Conservation (phyloP, 2,797 vertebrate genomes). For the Pempheris klunzingeri region DNA sequence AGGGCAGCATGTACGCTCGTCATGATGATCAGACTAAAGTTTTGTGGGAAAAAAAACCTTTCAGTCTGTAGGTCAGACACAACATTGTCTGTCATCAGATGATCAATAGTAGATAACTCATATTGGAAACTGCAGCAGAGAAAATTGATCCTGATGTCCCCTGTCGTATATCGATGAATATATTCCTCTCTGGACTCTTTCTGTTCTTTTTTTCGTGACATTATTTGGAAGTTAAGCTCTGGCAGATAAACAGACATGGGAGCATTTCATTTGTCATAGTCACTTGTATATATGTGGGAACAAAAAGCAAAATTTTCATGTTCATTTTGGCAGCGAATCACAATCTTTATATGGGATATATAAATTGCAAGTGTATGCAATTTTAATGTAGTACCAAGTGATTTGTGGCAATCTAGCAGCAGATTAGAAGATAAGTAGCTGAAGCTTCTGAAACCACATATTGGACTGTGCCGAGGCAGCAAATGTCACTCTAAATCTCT, state of each 20-base stretch:
- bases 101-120: slow-evolving; percentile 6
- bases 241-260: not conserved
- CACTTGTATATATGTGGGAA: too few species aligned
- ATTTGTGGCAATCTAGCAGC: too few species aligned
- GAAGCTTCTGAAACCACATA: not conserved
- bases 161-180: not conserved
- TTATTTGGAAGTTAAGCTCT: not conserved
- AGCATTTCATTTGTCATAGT: not conserved
- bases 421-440: too few species aligned
- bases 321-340: not conserved
- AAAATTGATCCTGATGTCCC: not conserved
- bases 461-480: too few species aligned
- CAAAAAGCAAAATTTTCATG: too few species aligned
- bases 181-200: not conserved
- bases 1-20: slow-evolving; percentile 28
- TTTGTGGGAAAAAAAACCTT: slow-evolving; percentile 2
- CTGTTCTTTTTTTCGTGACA: not conserved
- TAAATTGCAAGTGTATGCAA: not conserved
- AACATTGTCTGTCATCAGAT: not conserved
- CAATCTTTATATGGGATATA: not conserved
- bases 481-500: too few species aligned
- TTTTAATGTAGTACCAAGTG: not conserved
- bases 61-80: not conserved
- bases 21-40: slow-evolving; percentile 8
- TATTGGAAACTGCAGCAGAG: not conserved